Evolutionary conservation across 2,113 vertebrate species (phyloP), one percentile per base, ranked within the genome.

Genomic region (Stigmatopora argus): DNA sequence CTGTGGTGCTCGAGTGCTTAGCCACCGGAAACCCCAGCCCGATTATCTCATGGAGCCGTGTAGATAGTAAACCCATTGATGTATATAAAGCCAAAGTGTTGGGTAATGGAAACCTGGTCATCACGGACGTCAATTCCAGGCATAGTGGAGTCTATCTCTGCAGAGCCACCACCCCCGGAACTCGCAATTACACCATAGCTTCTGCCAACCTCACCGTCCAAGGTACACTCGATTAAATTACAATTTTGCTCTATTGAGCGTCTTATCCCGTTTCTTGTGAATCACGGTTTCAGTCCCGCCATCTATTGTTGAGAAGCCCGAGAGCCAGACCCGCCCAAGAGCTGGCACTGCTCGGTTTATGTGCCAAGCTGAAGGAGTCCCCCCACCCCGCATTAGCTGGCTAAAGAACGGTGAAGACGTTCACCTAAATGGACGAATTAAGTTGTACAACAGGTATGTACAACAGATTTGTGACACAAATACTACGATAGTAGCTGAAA

Each of bases 21-120:
- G 96, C 97, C 77, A 93, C 90, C 4, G 97, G 97, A 61, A 93
- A 92, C 71, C 96, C 97, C 49, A 92, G 91, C 66, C 97, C 97
- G 38, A 92, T 99, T 75, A 92, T 99, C 82, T 99, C 97, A 60
- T 99, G 97, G 97, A 98, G 95, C 81, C 93, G 97, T 9, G 90
- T 70, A 77, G 97, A 99, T 88, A 95, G 94, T 60, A 95, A 92
- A 82, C 92, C 97, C 78, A 97, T 99, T 1, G 97, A 98, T 0
- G 95, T 98, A 56, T 98, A 95, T 83, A 95, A 93, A 38, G 94
- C 95, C 0, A 94, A 92, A 23, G 95, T 98, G 5, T 88, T 98
- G 52, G 97, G 97, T 8, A 95, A 89, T 7, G 96, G 97, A 38
- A 99, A 99, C 74, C 93, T 99, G 65, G 83, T 98, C 82, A 94